Evolutionary conservation across 2,113 vertebrate species (phyloP).

Genomic region (Sisor rabdophorus): DNA sequence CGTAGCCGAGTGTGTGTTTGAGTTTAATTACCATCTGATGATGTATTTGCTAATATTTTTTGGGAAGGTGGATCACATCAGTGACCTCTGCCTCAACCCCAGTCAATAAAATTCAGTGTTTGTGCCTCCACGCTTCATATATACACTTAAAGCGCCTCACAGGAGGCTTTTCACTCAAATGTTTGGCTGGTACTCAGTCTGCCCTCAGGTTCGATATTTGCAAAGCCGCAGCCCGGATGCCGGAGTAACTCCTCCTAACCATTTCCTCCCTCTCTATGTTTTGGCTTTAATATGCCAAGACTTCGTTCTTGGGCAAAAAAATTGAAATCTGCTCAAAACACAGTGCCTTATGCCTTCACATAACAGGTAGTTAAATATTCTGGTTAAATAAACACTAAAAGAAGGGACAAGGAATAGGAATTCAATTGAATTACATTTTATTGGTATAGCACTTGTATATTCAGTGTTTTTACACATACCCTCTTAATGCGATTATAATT

Average conservation of each 20-base stretch:
- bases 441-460: too few relatives aligned
- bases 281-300: conserved; percentile 29
- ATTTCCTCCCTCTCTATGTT: conserved; percentile 15
- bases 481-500: too few relatives aligned
- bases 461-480: too few relatives aligned
- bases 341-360: conserved; percentile 13
- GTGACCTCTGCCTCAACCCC: conserved; percentile 59
- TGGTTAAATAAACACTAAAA: conserved; percentile 19
- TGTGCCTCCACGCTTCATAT: conserved; percentile 50
- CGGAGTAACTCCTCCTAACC: conserved; percentile 26
- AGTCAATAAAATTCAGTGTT: conserved; percentile 56
- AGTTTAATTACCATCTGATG: neutral
- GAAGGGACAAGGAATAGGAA: neutral
- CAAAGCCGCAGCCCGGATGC: conserved; percentile 50
- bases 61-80: conserved; percentile 54
- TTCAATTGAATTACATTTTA: too few relatives aligned
- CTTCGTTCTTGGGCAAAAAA: conserved; percentile 10
- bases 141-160: conserved; percentile 59
- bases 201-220: conserved; percentile 43
- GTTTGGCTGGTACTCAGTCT: conserved; percentile 48
- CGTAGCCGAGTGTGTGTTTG: too few relatives aligned
- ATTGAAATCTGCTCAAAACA: conserved; percentile 23
- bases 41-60: conserved; percentile 59
- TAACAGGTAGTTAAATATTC: conserved; percentile 1
- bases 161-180: conserved; percentile 62